phyloP scores from a whole-genome alignment of 2,113 vertebrate species.

The Nerophis ophidion region DNA sequence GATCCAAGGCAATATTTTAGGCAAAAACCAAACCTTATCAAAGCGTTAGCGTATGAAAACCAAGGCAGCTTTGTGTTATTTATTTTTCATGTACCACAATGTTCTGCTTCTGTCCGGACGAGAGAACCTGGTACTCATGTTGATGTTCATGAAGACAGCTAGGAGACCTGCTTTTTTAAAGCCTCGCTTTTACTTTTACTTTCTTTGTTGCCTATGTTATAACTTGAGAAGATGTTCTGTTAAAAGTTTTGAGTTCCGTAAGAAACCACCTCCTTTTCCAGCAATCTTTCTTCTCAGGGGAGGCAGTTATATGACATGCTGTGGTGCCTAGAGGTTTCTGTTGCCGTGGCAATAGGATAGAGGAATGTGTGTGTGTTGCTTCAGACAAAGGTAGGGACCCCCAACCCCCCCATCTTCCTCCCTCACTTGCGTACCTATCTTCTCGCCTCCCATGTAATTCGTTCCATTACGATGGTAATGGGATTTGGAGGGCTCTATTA shows the following conservation, averaged over 20 bases:
- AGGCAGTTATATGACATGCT: slow-evolving; percentile 33
- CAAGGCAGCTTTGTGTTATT: no score
- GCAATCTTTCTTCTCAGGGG: slow-evolving; percentile 29
- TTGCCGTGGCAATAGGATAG: slow-evolving; percentile 17
- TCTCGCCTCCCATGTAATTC: slow-evolving; percentile 52
- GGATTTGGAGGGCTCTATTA: slow-evolving; percentile 65
- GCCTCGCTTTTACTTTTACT: slow-evolving; percentile 11
- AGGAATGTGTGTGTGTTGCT: slow-evolving; percentile 7
- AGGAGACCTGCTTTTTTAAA: not conserved
- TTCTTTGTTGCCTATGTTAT: slow-evolving; percentile 15
- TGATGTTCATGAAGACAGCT: not conserved
- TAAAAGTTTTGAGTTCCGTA: slow-evolving; percentile 31
- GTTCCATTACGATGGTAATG: slow-evolving; percentile 68
- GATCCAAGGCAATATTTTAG: no score
- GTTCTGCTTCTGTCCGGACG: not conserved
- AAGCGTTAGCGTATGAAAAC: no score
- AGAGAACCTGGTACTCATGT: not conserved
- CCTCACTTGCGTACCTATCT: slow-evolving; percentile 35
- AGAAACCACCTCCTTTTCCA: slow-evolving; percentile 13
- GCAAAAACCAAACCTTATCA: no score
- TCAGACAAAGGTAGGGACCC: slow-evolving; percentile 14
- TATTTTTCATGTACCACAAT: not conserved
- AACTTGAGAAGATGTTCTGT: slow-evolving; percentile 8
- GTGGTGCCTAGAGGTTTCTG: slow-evolving; percentile 34
- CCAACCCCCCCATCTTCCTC: slow-evolving; percentile 27